phyloP scores from a whole-genome alignment of 2,797 vertebrate genomes.

The Chelonia mydas region DNA sequence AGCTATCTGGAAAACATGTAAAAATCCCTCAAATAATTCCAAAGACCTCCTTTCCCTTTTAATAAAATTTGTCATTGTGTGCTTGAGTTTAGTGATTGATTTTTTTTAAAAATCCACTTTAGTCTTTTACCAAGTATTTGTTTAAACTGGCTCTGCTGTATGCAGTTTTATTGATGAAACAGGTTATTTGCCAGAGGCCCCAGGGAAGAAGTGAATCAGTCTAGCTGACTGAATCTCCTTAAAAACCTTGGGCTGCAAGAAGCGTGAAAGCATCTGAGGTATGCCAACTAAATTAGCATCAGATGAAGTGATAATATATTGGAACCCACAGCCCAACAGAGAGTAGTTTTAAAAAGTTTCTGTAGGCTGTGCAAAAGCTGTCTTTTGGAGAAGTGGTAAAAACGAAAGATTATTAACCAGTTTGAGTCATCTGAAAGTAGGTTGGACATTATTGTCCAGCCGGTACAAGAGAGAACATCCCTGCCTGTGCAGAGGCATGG shows the following conservation, averaged over 20 bases:
- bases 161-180: background rate
- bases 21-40: background rate
- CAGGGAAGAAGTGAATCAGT: background rate
- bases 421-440: conserved; percentile 24
- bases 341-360: background rate
- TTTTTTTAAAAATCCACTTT: background rate
- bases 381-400: background rate
- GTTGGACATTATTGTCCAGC: background rate
- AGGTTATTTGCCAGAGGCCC: background rate
- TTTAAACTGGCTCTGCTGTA: background rate
- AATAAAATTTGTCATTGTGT: background rate
- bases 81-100: background rate
- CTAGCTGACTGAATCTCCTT: background rate
- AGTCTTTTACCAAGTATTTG: conserved; percentile 17
- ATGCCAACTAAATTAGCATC: accelerated
- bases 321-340: background rate
- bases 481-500: conserved; percentile 14
- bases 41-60: conserved; percentile 11
- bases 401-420: conserved; percentile 14
- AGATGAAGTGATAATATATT: accelerated
- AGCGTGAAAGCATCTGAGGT: accelerated
- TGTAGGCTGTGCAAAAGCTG: background rate
- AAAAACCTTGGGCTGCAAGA: background rate
- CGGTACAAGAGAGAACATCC: conserved; percentile 34
- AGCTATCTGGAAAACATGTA: background rate